Evolutionary conservation across 2,888 invertebrate genomes (phyloP).

Genomic region (Alloplasta piceator): DNA sequence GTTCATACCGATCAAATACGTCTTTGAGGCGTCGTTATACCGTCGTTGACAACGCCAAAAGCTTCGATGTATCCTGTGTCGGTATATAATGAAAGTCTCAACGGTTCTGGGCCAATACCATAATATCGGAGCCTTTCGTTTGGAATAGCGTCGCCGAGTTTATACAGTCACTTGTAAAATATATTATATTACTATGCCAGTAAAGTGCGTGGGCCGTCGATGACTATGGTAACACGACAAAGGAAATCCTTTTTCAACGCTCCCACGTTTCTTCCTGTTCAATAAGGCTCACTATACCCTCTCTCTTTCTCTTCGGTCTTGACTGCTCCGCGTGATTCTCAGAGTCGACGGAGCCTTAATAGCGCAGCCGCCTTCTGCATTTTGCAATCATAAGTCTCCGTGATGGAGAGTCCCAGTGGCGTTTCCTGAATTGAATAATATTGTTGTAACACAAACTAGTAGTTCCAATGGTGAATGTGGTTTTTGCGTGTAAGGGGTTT

Average conservation of each 20-base stretch:
- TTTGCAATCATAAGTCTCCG: conserved; percentile 3
- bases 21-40: neutral
- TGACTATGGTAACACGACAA: conserved; percentile 38
- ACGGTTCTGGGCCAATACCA: no score
- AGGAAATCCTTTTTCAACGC: conserved; percentile 44
- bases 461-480: no score
- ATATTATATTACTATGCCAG: no score
- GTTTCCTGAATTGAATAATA: conserved; percentile 27
- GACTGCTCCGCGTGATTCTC: neutral
- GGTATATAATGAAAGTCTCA: neutral
- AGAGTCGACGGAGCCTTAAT: conserved; percentile 17
- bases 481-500: no score
- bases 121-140: no score
- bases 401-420: conserved; percentile 33
- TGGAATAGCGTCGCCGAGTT: no score
- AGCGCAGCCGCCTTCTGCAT: conserved; percentile 31
- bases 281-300: conserved; percentile 15
- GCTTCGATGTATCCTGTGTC: neutral
- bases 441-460: conserved; percentile 2
- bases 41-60: conserved; percentile 11
- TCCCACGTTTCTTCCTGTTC: conserved; percentile 58
- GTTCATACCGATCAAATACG: conserved; percentile 3
- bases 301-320: conserved; percentile 21
- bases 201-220: conserved; percentile 49
- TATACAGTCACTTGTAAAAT: no score